Evolutionary conservation across 2,888 invertebrate species (phyloP), one percentile per base, ranked within the genome.

Genomic region (Limnephilus rhombicus): DNA sequence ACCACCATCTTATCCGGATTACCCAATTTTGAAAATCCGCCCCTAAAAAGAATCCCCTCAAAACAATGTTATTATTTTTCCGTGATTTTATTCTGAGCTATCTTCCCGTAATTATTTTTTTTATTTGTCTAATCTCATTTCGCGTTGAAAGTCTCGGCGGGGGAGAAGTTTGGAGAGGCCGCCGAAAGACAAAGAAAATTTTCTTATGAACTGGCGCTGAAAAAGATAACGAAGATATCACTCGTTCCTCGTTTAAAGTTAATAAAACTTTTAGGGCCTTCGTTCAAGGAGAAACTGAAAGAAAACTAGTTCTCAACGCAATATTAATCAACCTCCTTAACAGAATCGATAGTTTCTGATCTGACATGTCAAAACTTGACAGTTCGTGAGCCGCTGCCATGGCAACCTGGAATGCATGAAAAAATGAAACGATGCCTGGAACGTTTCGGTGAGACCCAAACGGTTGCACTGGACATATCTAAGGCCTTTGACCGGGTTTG

Each of bases 81-180:
- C 86, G 41, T 31, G 34, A 53, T 68, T 86, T 91, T 37, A 86
- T 81, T 81, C 80, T n/a, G 68, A 68, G 86, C 88, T 92, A 92
- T 92, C 91, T 91, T 92, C 90, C 91, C 89, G 86, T 91, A 92
- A 92, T 92, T 92, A 92, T 92, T 92, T 92, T 92, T 92, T 90
- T 37, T 92, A 89, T 92, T 92, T 92, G 90, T 92, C 89, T 92
- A 90, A 90, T 90, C 86, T 80, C 80, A 34, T 80, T 80, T 68
- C 82, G 29, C 80, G 45, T 24, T 15, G 34, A 89, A 89, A 89
- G 81, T n/a, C 68, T 68, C 68, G 68, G 18, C 86, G 49, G 49
- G 45, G 45, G 85, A 41, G 86, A 37, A n/a, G 80, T 68, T 68
- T 68, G 24, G 68, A 68, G 68, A 24, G 53, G 53, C 53, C 18